A percentile compares a stretch with the other conserved stretches of the same genome.
These are phyloP conservation scores for Pangasianodon hypophthalmus DNA, from an alignment of 2,113 vertebrate species.

Conservation along the genomic window DNA sequence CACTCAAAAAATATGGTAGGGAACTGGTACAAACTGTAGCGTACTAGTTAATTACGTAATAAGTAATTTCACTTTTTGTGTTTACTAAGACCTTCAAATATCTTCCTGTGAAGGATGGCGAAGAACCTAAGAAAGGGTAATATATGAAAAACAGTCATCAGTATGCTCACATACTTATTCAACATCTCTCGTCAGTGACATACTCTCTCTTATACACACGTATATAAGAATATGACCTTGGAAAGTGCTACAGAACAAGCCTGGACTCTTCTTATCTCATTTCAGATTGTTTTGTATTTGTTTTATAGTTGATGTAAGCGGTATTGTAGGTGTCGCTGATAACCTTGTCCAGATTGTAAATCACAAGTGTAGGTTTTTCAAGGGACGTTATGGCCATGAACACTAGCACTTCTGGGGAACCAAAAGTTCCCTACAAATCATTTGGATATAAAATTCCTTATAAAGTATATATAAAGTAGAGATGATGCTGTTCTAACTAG, in stretches of 20 bases:
- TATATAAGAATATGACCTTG: constrained; percentile 33
- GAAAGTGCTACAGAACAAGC: not conserved
- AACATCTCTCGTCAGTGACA: not conserved
- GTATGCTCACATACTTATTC: constrained; percentile 7
- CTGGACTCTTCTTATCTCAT: not conserved
- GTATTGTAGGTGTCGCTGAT: not conserved
- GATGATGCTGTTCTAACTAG: not conserved
- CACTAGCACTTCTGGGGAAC: not conserved
- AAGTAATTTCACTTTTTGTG: not conserved
- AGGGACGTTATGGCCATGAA: not conserved
- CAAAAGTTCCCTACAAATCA: not conserved
- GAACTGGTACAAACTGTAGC: not conserved
- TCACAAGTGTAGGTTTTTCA: not conserved
- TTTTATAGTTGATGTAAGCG: not conserved
- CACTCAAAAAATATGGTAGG: not conserved
- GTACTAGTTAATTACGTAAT: too few species aligned
- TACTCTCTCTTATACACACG: not conserved
- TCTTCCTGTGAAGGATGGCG: not conserved
- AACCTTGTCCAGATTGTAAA: not conserved
- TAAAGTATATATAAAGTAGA: not conserved
- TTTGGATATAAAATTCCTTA: not conserved
- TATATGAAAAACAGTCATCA: constrained; percentile 21
- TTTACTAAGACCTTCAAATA: not conserved
- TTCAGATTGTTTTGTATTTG: not conserved
- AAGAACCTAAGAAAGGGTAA: not conserved